These are phyloP conservation scores for Python bivittatus DNA, from an alignment of 2,113 vertebrate species.

Conservation along the genomic window DNA sequence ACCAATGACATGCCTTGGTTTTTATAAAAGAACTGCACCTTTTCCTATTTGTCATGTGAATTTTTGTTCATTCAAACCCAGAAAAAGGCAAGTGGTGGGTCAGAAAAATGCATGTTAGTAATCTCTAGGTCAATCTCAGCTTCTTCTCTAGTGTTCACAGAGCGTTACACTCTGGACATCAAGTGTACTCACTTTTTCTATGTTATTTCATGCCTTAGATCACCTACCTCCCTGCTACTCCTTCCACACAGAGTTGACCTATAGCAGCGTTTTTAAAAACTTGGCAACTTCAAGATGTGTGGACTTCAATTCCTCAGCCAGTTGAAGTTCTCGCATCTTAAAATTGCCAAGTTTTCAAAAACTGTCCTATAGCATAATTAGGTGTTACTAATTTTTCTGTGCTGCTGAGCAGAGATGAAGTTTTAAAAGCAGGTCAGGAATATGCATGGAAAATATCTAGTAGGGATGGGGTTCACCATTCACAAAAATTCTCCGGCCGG, in stretches of 20 bases:
- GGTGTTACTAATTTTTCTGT: background rate
- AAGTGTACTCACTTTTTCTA: background rate
- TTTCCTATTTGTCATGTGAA: background rate
- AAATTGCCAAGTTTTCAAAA: background rate
- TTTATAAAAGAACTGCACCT: background rate
- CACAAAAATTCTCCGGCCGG: background rate
- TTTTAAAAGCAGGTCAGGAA: background rate
- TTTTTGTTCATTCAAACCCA: background rate
- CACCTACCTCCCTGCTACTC: background rate
- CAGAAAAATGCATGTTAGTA: background rate
- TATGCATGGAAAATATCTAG: background rate
- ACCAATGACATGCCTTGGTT: background rate
- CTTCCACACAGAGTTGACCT: background rate
- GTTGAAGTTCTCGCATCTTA: background rate
- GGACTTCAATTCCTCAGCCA: background rate
- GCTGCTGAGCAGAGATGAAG: background rate
- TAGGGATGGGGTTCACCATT: background rate
- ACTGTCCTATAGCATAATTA: background rate
- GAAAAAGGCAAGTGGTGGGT: background rate
- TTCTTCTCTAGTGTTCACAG: background rate
- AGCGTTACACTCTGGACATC: background rate
- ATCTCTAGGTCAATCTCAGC: background rate
- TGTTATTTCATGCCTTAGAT: background rate
- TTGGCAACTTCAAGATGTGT: background rate
- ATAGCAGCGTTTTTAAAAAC: background rate